A percentile compares a stretch with the other conserved stretches of the same genome.
phyloP scores from a whole-genome alignment of 2,888 invertebrate genomes.

The Caenorhabditis uteleia region DNA sequence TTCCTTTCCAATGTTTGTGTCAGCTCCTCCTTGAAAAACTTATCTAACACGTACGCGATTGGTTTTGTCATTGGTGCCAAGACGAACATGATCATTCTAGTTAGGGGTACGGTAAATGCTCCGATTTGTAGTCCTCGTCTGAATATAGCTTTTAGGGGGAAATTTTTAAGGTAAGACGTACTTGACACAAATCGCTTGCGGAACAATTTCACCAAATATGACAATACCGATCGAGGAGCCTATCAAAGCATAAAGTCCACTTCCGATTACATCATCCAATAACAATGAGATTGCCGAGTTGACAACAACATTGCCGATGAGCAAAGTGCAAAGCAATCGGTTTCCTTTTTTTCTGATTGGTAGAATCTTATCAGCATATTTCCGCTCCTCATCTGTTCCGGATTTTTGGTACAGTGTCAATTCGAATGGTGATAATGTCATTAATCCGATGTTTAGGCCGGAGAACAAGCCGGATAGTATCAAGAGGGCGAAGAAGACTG shows the following conservation, averaged over 20 bases:
- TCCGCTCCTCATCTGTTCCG: slow-evolving; percentile 44
- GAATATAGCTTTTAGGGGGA: no score
- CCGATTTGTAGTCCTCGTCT: slow-evolving; percentile 65
- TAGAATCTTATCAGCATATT: slow-evolving; percentile 83
- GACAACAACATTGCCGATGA: slow-evolving; percentile 73
- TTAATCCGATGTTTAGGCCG: slow-evolving; percentile 91
- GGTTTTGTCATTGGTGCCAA: slow-evolving; percentile 82
- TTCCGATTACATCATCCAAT: slow-evolving; percentile 82
- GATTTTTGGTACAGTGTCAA: slow-evolving; percentile 65
- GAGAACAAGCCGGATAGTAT: slow-evolving; percentile 92
- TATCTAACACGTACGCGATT: slow-evolving; percentile 71
- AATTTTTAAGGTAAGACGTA: slow-evolving; percentile 16
- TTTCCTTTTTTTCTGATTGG: slow-evolving; percentile 93
- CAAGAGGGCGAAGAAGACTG: slow-evolving; percentile 80
- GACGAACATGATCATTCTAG: slow-evolving; percentile 88
- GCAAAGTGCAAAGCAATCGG: slow-evolving; percentile 80
- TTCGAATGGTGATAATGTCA: slow-evolving; percentile 82
- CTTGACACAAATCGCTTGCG: slow-evolving; percentile 74
- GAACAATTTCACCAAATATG: slow-evolving; percentile 79
- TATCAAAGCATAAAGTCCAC: slow-evolving; percentile 62
- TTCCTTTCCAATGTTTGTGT: slow-evolving; percentile 91
- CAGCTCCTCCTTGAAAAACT: slow-evolving; percentile 83
- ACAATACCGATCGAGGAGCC: slow-evolving; percentile 79
- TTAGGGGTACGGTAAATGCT: slow-evolving; percentile 82
- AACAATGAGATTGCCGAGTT: slow-evolving; percentile 85